phyloP scores from a whole-genome alignment of 2,888 invertebrate genomes.

The Melitaea athalia region DNA sequence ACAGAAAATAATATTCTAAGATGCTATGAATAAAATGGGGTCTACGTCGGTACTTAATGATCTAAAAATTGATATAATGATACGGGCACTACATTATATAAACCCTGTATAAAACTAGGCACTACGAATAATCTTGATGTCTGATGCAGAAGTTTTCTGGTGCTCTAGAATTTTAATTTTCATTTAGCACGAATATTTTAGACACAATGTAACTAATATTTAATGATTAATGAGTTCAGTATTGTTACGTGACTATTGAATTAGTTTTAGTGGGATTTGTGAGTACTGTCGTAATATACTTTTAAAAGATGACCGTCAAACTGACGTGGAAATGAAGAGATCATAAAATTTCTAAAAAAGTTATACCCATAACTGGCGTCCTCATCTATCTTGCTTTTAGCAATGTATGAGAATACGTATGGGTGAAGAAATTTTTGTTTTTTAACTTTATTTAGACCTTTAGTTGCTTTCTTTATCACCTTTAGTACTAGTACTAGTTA shows the following conservation, averaged over 20 bases:
- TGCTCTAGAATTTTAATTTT: constrained; percentile 20
- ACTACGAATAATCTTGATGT: constrained; percentile 33
- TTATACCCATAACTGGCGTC: constrained; percentile 53
- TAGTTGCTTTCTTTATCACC: constrained; percentile 48
- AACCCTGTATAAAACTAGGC: constrained; percentile 42
- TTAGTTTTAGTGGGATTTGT: constrained; percentile 32
- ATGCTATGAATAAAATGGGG: constrained; percentile 50
- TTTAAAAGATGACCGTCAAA: constrained; percentile 33
- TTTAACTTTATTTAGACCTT: constrained; percentile 43
- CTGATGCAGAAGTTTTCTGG: constrained; percentile 10
- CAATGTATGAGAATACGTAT: constrained; percentile 71
- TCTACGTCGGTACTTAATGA: constrained; percentile 35
- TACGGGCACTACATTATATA: constrained; percentile 35
- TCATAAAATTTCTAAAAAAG: constrained; percentile 65
- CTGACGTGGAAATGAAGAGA: constrained; percentile 47
- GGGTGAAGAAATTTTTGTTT: constrained; percentile 38
- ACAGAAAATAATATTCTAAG: constrained; percentile 57
- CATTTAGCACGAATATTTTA: constrained; percentile 31
- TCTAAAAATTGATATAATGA: constrained; percentile 30
- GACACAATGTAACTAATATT: constrained; percentile 31
- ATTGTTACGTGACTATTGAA: constrained; percentile 35
- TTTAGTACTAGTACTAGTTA: constrained; percentile 50
- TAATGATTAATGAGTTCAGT: constrained; percentile 33
- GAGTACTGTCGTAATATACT: constrained; percentile 11
- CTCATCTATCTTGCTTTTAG: constrained; percentile 73